Evolutionary conservation across 2,888 invertebrate species (phyloP), one percentile per base, ranked within the genome.

Genomic region (Drosophila cognata): DNA sequence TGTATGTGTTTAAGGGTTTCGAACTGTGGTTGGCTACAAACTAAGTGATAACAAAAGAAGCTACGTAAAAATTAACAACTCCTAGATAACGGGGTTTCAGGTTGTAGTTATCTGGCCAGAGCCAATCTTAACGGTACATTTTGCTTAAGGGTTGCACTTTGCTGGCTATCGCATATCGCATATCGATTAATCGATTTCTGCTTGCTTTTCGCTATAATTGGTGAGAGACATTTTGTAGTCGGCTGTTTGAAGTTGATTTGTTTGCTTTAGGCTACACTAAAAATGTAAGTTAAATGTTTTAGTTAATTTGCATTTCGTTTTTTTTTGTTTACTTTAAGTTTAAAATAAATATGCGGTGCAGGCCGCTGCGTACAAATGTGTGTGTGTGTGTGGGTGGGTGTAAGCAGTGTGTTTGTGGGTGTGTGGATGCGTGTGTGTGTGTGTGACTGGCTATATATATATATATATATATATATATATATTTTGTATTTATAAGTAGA

Each of bases 261-360:
- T 36, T 63, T 48, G 13, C 52, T 77, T 76, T 76, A 41, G 29
- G 77, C 78, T 79, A 79, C 77, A 68, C 78, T 79, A 77, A 55
- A 71, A 74, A 66, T 74, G n/a, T 81, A 70, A 71, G 43, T 77
- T 79, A 64, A 53, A 71, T 75, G 52, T 71, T 71, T 64, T 66
- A 66, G 62, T 66, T 66, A 75, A 69, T 66, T 79, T 79, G 66
- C 74, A 56, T 63, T 69, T 76, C 59, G 60, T 29, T 68, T 51
- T 25, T 25, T 53, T 61, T 74, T 66, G 57, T 29, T 68, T 52
- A 74, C 68, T 65, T 77, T 74, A 71, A 69, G 72, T 81, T 85
- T 88, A 88, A 85, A 85, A 85, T 88, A 89, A 89, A 87, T 88
- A 81, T 85, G 79, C 80, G 82, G 76, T 67, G 43, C 73, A 69